Base-by-base conservation (phyloP, 2,797 vertebrate species). In the Neostethus bicornis region DNA sequence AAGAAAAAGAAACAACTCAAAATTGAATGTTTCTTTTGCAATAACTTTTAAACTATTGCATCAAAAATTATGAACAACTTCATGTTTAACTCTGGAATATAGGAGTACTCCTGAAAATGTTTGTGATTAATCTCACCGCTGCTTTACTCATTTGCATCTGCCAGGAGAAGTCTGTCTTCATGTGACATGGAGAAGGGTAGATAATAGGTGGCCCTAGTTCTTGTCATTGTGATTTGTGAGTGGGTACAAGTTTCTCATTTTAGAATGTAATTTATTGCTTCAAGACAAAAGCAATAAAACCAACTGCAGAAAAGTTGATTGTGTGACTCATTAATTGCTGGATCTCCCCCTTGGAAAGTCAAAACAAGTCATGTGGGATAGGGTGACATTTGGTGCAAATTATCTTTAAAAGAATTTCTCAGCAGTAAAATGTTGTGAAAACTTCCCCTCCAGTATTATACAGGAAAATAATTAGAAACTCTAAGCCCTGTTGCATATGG, bases 221-320 rank as follows among this genome's bases (percentile, higher is more conserved):
- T 60, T 9, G 42, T 61, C 25, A 59, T 17, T 76, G 38, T 38
- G 56, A 62, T 61, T 45, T 60, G 50, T 53, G 48, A 23, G 54
- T n/a, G 14, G 45, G 75, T 73, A 76, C 57, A 64, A 63, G 70
- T 53, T 61, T 58, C 55, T 84, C 70, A 63, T 86, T 80, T 75
- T 35, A 65, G 74, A 60, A 61, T 73, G 53, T 76, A 32, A 59
- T 79, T 79, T 47, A 44, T 16, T 19, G 66, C 70, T 53, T 60
- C 32, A 0, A 66, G 68, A 74, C 54, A 69, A 70, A 68, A 7
- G 12, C 47, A 66, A 70, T 62, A 56, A 61, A 51, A 51, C 41
- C 21, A 61, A 79, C 83, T 54, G 68, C 56, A 73, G 56, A 74
- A 63, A 79, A 61, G 73, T 70, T 68, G 31, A 14, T 55, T 54